Conservation (phyloP, 2,888 invertebrate species). For the Agriopis marginaria region DNA sequence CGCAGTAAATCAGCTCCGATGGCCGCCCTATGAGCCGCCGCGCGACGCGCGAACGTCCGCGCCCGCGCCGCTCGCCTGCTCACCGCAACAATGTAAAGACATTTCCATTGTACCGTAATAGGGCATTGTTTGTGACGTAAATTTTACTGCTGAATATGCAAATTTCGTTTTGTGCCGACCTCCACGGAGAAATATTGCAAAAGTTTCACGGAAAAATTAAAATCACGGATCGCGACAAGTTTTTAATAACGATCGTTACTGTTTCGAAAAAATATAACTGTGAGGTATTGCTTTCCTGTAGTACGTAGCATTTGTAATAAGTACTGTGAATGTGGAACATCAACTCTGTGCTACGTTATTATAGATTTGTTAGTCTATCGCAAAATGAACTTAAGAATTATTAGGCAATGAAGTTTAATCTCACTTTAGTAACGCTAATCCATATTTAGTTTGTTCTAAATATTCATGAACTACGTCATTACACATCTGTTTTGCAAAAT, state of each 20-base stretch:
- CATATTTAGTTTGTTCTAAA: constrained; percentile 37
- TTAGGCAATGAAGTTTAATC: constrained; percentile 3
- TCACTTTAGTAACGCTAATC: constrained; percentile 20
- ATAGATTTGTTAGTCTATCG: no score
- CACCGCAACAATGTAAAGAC: constrained; percentile 81
- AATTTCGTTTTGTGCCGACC: constrained; percentile 78
- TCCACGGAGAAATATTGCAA: constrained; percentile 78
- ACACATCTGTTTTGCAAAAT: constrained; percentile 31
- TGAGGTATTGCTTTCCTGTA: constrained; percentile 15
- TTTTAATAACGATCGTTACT: constrained; percentile 52
- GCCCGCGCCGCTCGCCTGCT: constrained; percentile 48
- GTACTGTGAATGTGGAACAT: not conserved
- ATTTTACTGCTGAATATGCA: constrained; percentile 83
- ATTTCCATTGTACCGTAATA: constrained; percentile 83
- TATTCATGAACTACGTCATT: constrained; percentile 37
- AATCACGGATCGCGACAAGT: constrained; percentile 77
- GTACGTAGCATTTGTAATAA: not conserved
- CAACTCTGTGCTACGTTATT: no score
- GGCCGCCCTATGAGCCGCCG: constrained; percentile 67
- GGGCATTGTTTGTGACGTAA: constrained; percentile 83
- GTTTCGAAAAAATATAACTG: constrained; percentile 25
- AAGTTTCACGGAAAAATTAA: constrained; percentile 81
- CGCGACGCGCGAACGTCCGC: constrained; percentile 47
- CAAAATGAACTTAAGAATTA: not conserved
- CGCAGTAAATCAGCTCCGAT: constrained; percentile 77